phyloP scores from a whole-genome alignment of 2,797 vertebrate genomes.

The Chelonia mydas region DNA sequence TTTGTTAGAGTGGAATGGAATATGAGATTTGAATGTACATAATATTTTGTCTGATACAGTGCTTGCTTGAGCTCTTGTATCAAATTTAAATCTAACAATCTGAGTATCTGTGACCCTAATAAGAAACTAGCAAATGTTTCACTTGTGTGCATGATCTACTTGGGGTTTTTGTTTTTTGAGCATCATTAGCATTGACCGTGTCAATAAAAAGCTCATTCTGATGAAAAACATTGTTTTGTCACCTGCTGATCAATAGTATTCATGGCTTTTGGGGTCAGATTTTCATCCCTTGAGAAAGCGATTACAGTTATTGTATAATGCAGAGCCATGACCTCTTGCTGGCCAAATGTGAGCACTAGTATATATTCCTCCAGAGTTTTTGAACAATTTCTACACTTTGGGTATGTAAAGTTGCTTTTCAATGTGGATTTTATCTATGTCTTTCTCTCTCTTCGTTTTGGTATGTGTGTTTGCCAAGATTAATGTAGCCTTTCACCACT shows the following conservation, averaged over 20 bases:
- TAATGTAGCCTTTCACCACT: neutral
- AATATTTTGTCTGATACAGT: neutral
- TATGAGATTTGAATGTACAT: neutral
- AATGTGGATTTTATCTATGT: neutral
- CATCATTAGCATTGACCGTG: neutral
- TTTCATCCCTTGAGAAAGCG: constrained; percentile 9
- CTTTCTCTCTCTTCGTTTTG: neutral
- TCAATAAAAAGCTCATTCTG: constrained; percentile 40
- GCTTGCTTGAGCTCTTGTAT: neutral
- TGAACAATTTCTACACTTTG: constrained; percentile 23
- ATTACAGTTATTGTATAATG: neutral
- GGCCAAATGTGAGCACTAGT: neutral
- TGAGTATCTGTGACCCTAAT: constrained; percentile 42
- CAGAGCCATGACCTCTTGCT: constrained; percentile 8
- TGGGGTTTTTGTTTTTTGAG: neutral
- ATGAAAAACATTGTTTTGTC: constrained; percentile 46
- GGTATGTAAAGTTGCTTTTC: constrained; percentile 24
- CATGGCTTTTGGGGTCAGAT: constrained; percentile 14
- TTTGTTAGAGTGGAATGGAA: neutral
- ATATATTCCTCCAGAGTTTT: neutral
- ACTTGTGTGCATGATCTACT: neutral
- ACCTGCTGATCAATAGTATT: neutral
- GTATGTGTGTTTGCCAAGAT: neutral
- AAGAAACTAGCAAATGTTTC: constrained; percentile 57
- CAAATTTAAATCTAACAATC: neutral